These are phyloP conservation scores for Melikaiella ostensackeni DNA, from an alignment of 2,888 invertebrate species.

Conservation along the genomic window DNA sequence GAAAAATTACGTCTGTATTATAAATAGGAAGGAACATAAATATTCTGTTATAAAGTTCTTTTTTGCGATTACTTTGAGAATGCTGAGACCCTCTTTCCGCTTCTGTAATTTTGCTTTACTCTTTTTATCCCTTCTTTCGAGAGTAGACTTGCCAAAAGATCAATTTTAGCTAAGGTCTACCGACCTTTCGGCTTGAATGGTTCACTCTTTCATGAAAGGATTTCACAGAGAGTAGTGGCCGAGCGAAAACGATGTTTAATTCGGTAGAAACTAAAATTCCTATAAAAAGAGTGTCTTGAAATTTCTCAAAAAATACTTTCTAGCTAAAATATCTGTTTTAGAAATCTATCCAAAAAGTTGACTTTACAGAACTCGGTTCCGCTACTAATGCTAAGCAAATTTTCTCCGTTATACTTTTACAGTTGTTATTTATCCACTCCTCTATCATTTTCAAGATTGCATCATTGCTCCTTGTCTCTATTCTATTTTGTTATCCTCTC, in stretches of 20 bases:
- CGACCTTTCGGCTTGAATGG: background rate
- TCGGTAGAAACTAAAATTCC: background rate
- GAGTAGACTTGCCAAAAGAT: background rate
- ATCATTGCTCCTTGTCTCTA: too few relatives aligned
- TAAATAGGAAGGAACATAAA: background rate
- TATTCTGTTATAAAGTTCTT: background rate
- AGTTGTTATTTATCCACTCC: too few relatives aligned
- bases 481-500: too few relatives aligned
- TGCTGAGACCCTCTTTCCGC: background rate
- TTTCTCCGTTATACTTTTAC: too few relatives aligned
- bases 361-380: too few relatives aligned
- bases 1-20: background rate
- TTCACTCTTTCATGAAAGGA: background rate
- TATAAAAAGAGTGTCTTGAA: background rate
- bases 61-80: background rate
- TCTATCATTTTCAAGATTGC: too few relatives aligned
- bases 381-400: too few relatives aligned
- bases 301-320: too few relatives aligned
- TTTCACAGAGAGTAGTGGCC: background rate
- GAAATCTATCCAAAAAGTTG: too few relatives aligned
- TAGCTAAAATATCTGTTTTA: too few relatives aligned
- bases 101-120: background rate
- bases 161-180: slow-evolving; percentile 7
- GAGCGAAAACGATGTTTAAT: background rate
- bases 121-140: background rate